A percentile compares a stretch with the other conserved stretches of the same genome.
phyloP scores from a whole-genome alignment of 2,888 invertebrate genomes.

The Drosophila suboccidentalis region DNA sequence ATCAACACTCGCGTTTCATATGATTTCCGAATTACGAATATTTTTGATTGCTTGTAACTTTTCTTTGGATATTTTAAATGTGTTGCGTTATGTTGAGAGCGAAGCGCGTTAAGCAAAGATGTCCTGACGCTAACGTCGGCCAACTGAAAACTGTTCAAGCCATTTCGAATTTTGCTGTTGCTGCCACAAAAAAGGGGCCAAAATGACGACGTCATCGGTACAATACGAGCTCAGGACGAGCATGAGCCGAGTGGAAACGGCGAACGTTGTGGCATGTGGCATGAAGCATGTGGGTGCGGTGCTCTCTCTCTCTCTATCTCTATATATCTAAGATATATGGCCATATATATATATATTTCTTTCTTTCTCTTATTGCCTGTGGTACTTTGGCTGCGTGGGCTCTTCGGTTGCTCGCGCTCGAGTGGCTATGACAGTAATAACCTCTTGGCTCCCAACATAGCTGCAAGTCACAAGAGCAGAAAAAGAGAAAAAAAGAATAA shows the following conservation, averaged over 20 bases:
- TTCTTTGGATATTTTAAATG: constrained; percentile 1
- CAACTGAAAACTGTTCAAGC: constrained; percentile 70
- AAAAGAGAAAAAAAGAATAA: constrained; percentile 22
- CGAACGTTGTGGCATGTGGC: constrained; percentile 40
- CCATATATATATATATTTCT: neutral
- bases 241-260: constrained; percentile 18
- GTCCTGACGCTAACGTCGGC: constrained; percentile 63
- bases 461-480: constrained; percentile 36
- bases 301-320: constrained; percentile 3
- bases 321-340: neutral
- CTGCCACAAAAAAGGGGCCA: constrained; percentile 52
- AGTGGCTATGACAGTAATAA: constrained; percentile 74
- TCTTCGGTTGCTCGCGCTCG: constrained; percentile 62
- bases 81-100: constrained; percentile 2
- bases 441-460: constrained; percentile 71
- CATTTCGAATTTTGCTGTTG: constrained; percentile 51
- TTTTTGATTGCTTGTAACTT: constrained; percentile 9
- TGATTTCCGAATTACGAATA: neutral
- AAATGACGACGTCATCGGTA: constrained; percentile 65
- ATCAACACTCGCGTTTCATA: constrained; percentile 3
- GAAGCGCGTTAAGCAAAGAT: constrained; percentile 29
- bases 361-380: constrained; percentile 16
- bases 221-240: constrained; percentile 21
- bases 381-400: constrained; percentile 49
- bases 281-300: constrained; percentile 46